Conservation (phyloP, 1,140 invertebrate genomes). For the Diachasmimorpha longicaudata region DNA sequence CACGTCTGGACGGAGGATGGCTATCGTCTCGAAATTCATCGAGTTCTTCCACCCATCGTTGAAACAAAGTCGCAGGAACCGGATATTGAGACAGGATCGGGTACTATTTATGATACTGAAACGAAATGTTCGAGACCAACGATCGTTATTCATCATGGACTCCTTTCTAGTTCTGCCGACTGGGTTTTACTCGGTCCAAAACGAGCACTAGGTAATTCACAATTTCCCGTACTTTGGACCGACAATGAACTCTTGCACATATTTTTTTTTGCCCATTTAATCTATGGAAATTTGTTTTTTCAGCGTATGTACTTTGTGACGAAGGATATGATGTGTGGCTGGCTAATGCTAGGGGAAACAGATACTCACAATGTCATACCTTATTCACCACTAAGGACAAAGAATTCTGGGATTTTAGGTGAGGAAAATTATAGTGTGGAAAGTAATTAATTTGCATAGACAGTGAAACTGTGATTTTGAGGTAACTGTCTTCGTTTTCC, state of each 20-base stretch:
- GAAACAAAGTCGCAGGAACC: not conserved
- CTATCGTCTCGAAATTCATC: constrained; percentile 73
- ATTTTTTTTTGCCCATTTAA: constrained; percentile 61
- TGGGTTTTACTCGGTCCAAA: constrained; percentile 74
- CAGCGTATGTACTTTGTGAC: constrained; percentile 67
- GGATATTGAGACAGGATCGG: not conserved
- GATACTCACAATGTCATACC: constrained; percentile 70
- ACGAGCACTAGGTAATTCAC: constrained; percentile 67
- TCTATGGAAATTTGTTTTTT: constrained; percentile 44
- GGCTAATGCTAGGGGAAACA: constrained; percentile 76
- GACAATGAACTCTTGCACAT: not conserved
- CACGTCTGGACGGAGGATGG: constrained; percentile 72
- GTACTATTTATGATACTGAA: not conserved
- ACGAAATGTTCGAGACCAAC: constrained; percentile 51
- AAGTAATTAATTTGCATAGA: no score
- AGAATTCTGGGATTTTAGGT: constrained; percentile 69
- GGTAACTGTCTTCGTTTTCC: no score
- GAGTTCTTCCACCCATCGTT: constrained; percentile 56
- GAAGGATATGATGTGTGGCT: constrained; percentile 79
- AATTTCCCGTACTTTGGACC: constrained; percentile 8
- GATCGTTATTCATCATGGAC: constrained; percentile 77
- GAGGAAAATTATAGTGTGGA: not conserved
- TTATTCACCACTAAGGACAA: constrained; percentile 63
- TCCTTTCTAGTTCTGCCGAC: constrained; percentile 76
- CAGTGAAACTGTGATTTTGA: no score